Evolutionary conservation across 2,113 vertebrate species (phyloP).

Genomic region (Ondatra zibethicus): DNA sequence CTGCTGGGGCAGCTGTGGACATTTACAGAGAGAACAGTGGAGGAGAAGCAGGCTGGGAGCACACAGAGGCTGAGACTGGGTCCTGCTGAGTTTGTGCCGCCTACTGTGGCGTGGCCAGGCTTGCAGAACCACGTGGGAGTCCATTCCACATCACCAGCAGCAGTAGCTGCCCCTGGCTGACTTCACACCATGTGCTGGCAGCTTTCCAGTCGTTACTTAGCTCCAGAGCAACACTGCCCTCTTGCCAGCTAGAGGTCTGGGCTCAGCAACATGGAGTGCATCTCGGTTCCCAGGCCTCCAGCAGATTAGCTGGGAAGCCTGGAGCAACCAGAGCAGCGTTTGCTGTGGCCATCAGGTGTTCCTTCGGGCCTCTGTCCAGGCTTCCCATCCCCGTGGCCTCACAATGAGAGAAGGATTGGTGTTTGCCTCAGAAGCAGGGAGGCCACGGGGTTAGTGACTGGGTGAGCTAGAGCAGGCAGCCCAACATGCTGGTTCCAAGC

Average conservation of each 20-base stretch:
- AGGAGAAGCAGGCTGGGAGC: constrained; percentile 51
- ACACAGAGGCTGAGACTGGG: background rate
- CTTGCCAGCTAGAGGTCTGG: background rate
- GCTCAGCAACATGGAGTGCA: background rate
- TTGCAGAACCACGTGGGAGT: background rate
- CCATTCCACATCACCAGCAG: background rate
- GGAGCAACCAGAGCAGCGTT: background rate
- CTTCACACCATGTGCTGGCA: background rate
- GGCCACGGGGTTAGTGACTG: background rate
- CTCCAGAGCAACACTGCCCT: background rate
- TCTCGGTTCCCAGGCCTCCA: background rate
- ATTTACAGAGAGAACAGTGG: constrained; percentile 63
- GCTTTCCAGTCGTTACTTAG: background rate
- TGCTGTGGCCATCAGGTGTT: rapidly evolving
- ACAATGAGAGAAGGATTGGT: background rate
- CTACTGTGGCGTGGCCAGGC: constrained; percentile 4
- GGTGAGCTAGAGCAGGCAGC: background rate
- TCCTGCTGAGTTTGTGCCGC: background rate
- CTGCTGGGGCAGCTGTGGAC: constrained; percentile 48
- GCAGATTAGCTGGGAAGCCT: background rate
- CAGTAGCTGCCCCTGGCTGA: background rate
- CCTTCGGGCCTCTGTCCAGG: background rate
- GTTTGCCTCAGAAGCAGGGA: background rate
- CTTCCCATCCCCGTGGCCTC: background rate
- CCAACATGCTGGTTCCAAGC: background rate